phyloP scores from a whole-genome alignment of 2,888 invertebrate species.

The Laspeyria flexula region DNA sequence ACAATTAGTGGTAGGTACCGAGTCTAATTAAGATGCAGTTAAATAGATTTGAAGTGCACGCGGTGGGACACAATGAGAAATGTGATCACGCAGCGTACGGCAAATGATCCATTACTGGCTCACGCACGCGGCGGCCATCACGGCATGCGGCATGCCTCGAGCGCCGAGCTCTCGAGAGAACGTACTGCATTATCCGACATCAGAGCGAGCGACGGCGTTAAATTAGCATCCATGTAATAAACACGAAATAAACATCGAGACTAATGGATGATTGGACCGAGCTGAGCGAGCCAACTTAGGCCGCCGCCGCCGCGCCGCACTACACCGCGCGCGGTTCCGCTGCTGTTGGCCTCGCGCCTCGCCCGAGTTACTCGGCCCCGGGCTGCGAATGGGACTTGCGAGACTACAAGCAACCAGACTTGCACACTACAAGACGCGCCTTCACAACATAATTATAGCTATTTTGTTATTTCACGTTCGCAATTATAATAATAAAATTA shows the following conservation, averaged over 20 bases:
- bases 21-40: conserved; percentile 62
- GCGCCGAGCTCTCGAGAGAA: conserved; percentile 36
- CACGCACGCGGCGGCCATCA: conserved; percentile 16
- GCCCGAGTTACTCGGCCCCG: too few relatives aligned
- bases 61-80: conserved; percentile 36
- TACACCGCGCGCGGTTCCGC: too few relatives aligned
- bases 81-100: conserved; percentile 46
- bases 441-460: conserved; percentile 59
- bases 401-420: too few relatives aligned
- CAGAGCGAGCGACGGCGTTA: conserved; percentile 56
- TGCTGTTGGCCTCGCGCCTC: too few relatives aligned
- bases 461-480: conserved; percentile 70
- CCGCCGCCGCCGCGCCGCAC: too few relatives aligned
- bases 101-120: conserved; percentile 48
- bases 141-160: background rate
- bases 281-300: conserved; percentile 4
- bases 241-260: conserved; percentile 79
- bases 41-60: conserved; percentile 55
- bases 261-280: conserved; percentile 75
- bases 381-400: too few relatives aligned
- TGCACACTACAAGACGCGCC: background rate
- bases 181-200: conserved; percentile 59
- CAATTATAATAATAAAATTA: conserved; percentile 71
- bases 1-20: conserved; percentile 56
- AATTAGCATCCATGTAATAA: conserved; percentile 74